These are phyloP conservation scores for Gymnarchus niloticus DNA, from an alignment of 2,113 vertebrate species.

Conservation along the genomic window DNA sequence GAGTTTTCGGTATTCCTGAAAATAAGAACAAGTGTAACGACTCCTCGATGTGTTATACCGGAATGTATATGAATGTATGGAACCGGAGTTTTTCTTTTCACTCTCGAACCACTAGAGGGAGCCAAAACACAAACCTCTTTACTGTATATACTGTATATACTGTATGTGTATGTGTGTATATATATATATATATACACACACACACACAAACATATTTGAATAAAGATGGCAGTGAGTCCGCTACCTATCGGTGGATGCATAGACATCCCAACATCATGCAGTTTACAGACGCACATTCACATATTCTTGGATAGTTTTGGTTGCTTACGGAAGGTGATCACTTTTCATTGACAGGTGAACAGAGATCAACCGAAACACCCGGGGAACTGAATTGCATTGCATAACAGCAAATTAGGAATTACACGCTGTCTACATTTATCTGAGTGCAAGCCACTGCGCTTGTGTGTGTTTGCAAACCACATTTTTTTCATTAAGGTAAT, in stretches of 20 bases:
- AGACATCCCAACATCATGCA: background rate
- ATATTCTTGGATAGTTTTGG: background rate
- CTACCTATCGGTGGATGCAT: background rate
- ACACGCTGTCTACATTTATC: background rate
- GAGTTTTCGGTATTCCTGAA: no score
- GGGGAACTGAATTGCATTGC: background rate
- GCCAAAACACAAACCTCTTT: background rate
- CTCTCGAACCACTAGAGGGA: constrained; percentile 13
- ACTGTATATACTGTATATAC: no score
- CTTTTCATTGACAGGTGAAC: background rate
- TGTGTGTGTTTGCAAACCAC: background rate
- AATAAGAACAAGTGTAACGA: no score
- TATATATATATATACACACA: no score
- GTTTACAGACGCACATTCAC: background rate
- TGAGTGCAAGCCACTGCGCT: background rate
- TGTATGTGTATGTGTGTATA: background rate
- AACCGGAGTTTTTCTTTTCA: background rate
- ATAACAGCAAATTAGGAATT: background rate
- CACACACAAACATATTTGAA: no score
- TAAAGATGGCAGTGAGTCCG: background rate
- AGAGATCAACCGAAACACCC: background rate
- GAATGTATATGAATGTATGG: no score
- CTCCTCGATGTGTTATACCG: no score
- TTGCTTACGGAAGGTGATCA: background rate
- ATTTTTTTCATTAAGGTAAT: background rate